These are phyloP conservation scores for Selenia dentaria DNA, from an alignment of 2,888 invertebrate genomes.

Conservation along the genomic window DNA sequence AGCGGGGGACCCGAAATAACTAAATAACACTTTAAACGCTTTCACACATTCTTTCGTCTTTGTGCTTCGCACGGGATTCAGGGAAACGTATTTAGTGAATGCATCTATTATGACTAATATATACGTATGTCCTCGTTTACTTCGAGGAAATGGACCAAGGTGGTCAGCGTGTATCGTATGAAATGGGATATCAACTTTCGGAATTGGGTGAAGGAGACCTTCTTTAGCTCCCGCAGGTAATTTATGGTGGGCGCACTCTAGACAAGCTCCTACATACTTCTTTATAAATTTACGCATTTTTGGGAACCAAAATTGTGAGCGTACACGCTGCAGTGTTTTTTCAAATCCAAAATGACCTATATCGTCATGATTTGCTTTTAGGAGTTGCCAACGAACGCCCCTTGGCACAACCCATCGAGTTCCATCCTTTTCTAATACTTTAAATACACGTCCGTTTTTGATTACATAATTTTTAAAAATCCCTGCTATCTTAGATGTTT, in stretches of 20 bases:
- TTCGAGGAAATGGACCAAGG: neutral
- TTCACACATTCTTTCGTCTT: neutral
- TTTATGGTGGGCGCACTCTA: neutral
- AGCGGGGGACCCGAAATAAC: neutral
- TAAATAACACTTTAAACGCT: too few relatives aligned
- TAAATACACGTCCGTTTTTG: constrained; percentile 26
- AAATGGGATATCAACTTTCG: neutral
- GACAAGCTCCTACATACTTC: neutral
- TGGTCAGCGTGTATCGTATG: neutral
- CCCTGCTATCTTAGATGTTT: neutral
- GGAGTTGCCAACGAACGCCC: neutral
- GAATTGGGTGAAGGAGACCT: neutral
- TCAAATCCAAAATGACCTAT: neutral
- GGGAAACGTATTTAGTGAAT: neutral
- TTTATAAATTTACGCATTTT: neutral
- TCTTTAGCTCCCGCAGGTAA: neutral
- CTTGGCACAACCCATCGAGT: constrained; percentile 6
- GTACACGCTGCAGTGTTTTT: neutral
- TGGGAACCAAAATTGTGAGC: neutral
- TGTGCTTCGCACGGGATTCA: neutral
- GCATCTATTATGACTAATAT: neutral
- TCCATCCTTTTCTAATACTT: neutral
- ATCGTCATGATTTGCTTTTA: neutral
- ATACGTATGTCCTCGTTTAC: neutral
- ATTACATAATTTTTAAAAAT: constrained; percentile 27